Base-by-base conservation (phyloP, 2,797 vertebrate species). In the Gallinago stenura region DNA sequence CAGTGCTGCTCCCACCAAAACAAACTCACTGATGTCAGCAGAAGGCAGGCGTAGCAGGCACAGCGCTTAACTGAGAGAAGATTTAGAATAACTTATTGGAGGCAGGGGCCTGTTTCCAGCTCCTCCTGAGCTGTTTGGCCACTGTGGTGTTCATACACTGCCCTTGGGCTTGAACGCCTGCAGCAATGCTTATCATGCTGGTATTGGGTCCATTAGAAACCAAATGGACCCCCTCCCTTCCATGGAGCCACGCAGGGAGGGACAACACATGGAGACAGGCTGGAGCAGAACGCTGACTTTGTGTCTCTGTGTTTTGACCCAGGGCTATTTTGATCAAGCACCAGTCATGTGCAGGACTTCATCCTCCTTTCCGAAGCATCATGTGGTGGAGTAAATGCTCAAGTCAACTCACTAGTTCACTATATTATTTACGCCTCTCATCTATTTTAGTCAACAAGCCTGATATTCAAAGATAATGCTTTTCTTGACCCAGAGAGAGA, bases 301-400 rank as follows among this genome's bases (percentile, higher is more conserved):
- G 82, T 96, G 82, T 22, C 73, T 78, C 72, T 79, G n/a, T 76
- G 7, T 86, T 95, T 65, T 97, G 93, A 46, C 92, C 25, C 0
- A 70, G 72, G 89, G 97, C 95, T 96, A 77, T 97, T 97, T 95
- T 86, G 92, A 72, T 89, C 93, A 90, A 97, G 72, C 92, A 53
- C 11, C 30, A 87, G 93, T 95, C 96, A 94, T 25, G 80, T 69
- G 76, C 81, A 89, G 83, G 62, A 56, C 72, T 90, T 89, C 87
- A 89, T 48, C 90, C 78, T 89, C 73, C 92, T 89, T 84, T 83
- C 64, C 20, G 50, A 91, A 83, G 73, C 81, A 96, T 95, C 93
- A 91, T 60, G 71, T 83, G 94, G 50, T 24, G 6, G 62, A 65
- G 15, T 69, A 96, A 91, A 94, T 10, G 31, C 51, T 68, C 57